Evolutionary conservation across 2,797 vertebrate genomes (phyloP).

Genomic region (Vultur gryphus): DNA sequence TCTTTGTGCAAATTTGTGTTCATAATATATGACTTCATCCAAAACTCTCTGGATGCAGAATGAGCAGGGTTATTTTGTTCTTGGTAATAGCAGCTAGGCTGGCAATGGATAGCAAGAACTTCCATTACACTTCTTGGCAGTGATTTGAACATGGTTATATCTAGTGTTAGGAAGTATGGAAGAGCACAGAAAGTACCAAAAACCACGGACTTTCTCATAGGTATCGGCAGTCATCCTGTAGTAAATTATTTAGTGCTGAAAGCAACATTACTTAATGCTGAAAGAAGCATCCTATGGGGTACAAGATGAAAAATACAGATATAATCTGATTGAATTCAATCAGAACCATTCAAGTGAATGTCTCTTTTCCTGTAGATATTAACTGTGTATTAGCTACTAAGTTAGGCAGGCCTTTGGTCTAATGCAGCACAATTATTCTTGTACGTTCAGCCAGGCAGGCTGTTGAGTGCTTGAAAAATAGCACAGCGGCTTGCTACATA

Average conservation of each 20-base stretch:
- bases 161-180: neutral
- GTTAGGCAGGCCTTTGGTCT: neutral
- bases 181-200: neutral
- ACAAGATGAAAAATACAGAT: neutral
- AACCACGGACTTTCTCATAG: rapidly evolving
- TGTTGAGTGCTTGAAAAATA: neutral
- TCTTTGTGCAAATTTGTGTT: neutral
- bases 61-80: neutral
- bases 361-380: neutral
- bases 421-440: neutral
- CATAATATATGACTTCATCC: neutral
- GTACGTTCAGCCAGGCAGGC: neutral
- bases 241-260: neutral
- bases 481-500: neutral
- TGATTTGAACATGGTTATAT: neutral
- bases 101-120: neutral
- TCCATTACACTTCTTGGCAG: neutral
- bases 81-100: neutral
- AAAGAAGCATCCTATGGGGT: neutral
- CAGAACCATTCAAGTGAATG: neutral
- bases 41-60: neutral
- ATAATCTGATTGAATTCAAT: neutral
- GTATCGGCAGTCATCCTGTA: neutral
- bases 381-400: neutral
- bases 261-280: neutral